Evolutionary conservation across 2,797 vertebrate species (phyloP).

Genomic region (Danio jaintianensis): DNA sequence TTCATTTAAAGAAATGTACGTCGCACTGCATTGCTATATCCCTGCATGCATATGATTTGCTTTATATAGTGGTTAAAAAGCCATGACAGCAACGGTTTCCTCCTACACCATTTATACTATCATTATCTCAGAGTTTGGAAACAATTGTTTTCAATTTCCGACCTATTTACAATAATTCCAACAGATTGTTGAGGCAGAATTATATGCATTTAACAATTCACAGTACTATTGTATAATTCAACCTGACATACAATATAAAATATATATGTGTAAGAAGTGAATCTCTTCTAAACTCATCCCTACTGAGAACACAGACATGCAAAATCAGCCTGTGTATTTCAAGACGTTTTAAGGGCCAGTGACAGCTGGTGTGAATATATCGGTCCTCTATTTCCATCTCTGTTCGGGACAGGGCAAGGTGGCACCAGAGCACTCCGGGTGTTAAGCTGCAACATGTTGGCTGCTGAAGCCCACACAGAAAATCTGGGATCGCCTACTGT

Average conservation of each 20-base stretch:
- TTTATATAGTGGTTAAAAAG: too few relatives aligned
- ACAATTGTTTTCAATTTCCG: too few relatives aligned
- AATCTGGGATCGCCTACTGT: constrained; percentile 76
- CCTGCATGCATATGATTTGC: not conserved
- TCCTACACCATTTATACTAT: too few relatives aligned
- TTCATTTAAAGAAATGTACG: not conserved
- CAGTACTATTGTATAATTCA: not conserved
- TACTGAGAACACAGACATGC: constrained; percentile 40
- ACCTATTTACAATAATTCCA: too few relatives aligned
- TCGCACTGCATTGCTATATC: not conserved
- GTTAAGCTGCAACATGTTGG: constrained; percentile 77
- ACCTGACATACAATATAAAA: not conserved
- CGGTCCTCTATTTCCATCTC: constrained; percentile 74
- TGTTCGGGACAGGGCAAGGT: constrained; percentile 75
- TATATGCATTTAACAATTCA: not conserved
- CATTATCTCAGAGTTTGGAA: too few relatives aligned
- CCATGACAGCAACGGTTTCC: too few relatives aligned
- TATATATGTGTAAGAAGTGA: not conserved
- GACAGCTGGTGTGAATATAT: constrained; percentile 78
- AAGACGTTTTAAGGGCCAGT: constrained; percentile 70
- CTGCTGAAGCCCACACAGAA: constrained; percentile 75
- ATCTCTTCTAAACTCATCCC: constrained; percentile 21
- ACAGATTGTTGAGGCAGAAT: too few relatives aligned
- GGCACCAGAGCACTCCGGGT: constrained; percentile 71
- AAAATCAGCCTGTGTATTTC: constrained; percentile 65